A percentile compares a stretch with the other conserved stretches of the same genome.
phyloP scores from a whole-genome alignment of 2,797 vertebrate genomes.

The Rhinichthys osculus region DNA sequence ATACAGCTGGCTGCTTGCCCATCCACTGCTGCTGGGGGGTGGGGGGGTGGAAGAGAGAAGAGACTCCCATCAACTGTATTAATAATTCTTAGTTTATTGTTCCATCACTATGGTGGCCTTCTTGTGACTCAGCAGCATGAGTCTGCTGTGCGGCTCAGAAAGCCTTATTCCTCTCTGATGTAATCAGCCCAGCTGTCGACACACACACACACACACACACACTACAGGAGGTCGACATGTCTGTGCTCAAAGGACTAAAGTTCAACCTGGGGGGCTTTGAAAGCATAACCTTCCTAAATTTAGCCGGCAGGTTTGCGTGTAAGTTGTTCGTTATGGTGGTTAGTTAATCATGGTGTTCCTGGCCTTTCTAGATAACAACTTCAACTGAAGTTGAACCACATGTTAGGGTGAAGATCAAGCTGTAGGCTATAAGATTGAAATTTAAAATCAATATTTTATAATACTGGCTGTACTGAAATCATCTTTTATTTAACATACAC shows the following conservation, averaged over 20 bases:
- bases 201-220: conserved; percentile 11
- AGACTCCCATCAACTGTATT: neutral
- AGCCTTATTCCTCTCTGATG: neutral
- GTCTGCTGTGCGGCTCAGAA: neutral
- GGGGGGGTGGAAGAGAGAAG: too few species aligned
- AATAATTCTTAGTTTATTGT: neutral
- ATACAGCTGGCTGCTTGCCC: neutral
- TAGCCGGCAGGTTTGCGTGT: neutral
- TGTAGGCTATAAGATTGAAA: neutral
- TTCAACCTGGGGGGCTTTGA: conserved; percentile 28
- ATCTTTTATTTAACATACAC: neutral
- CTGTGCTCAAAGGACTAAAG: conserved; percentile 15
- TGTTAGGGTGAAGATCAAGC: neutral
- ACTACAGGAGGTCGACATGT: neutral
- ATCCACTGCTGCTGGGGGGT: neutral
- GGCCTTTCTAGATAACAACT: neutral
- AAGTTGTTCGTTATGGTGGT: neutral
- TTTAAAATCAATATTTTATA: neutral
- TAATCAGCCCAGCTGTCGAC: conserved; percentile 35
- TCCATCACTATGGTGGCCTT: neutral
- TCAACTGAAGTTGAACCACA: neutral
- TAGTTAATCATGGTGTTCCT: conserved; percentile 10
- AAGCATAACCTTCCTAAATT: conserved; percentile 30
- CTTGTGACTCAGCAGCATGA: conserved; percentile 29
- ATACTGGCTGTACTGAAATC: neutral